Percentiles rank a stretch among this genome's conserved stretches.
These are phyloP conservation scores for Barbus barbus DNA, from an alignment of 2,113 vertebrate genomes.

Conservation along the genomic window DNA sequence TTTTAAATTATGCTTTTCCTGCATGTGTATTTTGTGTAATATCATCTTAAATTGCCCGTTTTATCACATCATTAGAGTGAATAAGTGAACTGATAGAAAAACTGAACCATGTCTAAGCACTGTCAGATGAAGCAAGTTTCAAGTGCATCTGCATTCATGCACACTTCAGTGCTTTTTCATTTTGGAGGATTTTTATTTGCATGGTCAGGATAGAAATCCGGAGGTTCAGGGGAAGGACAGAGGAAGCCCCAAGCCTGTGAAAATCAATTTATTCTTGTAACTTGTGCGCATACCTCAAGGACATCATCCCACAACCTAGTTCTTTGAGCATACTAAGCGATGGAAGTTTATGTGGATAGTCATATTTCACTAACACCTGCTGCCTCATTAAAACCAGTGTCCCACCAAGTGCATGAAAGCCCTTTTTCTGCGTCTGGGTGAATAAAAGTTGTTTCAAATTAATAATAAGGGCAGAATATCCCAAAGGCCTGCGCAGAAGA, in stretches of 20 bases:
- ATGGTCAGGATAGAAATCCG: not conserved
- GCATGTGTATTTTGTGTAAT: not conserved
- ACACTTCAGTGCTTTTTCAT: not conserved
- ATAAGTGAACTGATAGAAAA: not conserved
- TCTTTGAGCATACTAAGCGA: not conserved
- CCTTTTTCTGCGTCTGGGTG: not conserved
- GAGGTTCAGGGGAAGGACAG: constrained; percentile 39
- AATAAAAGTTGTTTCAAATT: not conserved
- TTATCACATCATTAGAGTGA: not conserved
- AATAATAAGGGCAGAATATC: not conserved
- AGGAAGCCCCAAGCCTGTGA: constrained; percentile 11
- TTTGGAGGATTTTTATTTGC: constrained; percentile 11
- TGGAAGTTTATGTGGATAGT: not conserved
- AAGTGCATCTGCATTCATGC: not conserved
- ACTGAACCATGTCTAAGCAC: not conserved
- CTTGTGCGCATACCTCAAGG: not conserved
- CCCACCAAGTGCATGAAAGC: not conserved
- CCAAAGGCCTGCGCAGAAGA: not conserved
- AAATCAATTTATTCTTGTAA: constrained; percentile 21
- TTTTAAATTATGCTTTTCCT: not conserved
- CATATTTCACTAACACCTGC: constrained; percentile 20
- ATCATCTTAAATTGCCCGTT: not conserved
- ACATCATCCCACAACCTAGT: not conserved
- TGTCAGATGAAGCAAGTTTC: not conserved
- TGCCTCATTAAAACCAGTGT: not conserved